Evolutionary conservation across 2,888 invertebrate species (phyloP).

Genomic region (Melieria crassipennis): DNA sequence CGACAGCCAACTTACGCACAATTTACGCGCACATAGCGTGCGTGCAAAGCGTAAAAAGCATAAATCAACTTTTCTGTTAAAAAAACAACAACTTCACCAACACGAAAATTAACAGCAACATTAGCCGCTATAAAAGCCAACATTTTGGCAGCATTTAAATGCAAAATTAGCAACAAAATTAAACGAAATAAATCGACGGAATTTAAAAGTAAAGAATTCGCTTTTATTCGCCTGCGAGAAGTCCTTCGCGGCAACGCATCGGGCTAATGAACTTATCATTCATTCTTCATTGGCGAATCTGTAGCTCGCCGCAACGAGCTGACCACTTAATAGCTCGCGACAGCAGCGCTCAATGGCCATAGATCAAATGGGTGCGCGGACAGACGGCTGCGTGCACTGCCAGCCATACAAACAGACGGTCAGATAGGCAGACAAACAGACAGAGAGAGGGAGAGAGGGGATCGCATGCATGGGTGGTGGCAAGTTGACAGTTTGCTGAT

Average conservation of each 20-base stretch:
- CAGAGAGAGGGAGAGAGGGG: not conserved
- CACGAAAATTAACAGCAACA: conserved; percentile 13
- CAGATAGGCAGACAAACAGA: not conserved
- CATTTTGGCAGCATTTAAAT: conserved; percentile 1
- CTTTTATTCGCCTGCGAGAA: conserved; percentile 10
- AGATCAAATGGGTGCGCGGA: not conserved
- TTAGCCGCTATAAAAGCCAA: not conserved
- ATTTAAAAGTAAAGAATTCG: not conserved
- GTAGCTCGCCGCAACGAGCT: conserved; percentile 10
- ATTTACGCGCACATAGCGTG: conserved; percentile 26
- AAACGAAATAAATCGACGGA: not conserved
- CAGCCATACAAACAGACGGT: not conserved
- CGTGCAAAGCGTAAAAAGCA: too few species aligned
- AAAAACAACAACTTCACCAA: not conserved
- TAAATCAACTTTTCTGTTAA: too few species aligned
- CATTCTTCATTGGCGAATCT: conserved; percentile 22
- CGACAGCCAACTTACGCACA: conserved; percentile 18
- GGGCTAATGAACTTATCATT: conserved; percentile 31
- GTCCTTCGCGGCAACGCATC: conserved; percentile 16
- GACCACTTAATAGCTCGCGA: conserved; percentile 28
- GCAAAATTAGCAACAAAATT: not conserved
- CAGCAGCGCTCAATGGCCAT: not conserved
- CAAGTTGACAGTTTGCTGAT: too few species aligned
- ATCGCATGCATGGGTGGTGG: too few species aligned
- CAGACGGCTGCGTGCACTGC: not conserved